Conservation (phyloP, 1,140 invertebrate species). For the Micrasema minimum region DNA sequence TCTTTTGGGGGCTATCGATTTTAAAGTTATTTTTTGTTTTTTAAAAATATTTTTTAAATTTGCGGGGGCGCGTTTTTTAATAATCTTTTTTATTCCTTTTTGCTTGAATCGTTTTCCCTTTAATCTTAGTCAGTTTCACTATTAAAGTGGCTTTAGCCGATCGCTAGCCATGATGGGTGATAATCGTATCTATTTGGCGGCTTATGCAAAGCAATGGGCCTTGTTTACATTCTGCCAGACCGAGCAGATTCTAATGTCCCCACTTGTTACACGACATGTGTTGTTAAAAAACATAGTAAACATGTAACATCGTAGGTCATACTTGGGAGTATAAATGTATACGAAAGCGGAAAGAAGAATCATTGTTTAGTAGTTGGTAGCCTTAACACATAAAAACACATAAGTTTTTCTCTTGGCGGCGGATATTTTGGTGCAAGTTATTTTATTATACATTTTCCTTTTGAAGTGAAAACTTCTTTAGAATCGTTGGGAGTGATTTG, state of each 20-base stretch:
- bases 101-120: slow-evolving; percentile 10
- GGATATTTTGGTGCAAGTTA: no score
- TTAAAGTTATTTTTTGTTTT: no score
- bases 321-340: no score
- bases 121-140: slow-evolving; percentile 2
- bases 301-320: not conserved
- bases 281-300: not conserved
- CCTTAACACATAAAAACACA: not conserved
- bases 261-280: not conserved
- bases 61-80: not conserved
- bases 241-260: not conserved
- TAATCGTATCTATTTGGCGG: slow-evolving; percentile 13
- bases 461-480: no score
- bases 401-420: not conserved
- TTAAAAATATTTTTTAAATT: not conserved
- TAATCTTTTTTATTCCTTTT: not conserved
- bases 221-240: slow-evolving; percentile 2
- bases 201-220: slow-evolving; percentile 5
- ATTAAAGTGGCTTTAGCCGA: not conserved
- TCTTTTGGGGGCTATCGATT: no score
- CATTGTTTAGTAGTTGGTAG: no score
- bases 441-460: no score
- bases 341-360: no score
- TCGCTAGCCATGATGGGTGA: not conserved
- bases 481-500: no score